These are phyloP conservation scores for Aulostomus chinensis DNA, from an alignment of 2,797 vertebrate genomes.

Conservation along the genomic window DNA sequence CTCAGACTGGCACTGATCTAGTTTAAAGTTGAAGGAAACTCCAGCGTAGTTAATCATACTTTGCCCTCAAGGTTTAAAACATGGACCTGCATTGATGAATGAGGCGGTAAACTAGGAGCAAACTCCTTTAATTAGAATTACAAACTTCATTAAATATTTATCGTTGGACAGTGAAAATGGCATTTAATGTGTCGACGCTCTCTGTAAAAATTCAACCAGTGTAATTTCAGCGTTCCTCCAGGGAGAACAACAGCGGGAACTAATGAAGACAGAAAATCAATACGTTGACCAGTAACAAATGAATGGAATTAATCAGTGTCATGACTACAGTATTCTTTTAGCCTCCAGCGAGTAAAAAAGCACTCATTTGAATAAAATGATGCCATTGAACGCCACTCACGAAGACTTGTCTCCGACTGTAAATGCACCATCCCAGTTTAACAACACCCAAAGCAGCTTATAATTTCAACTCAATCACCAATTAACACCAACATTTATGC, in stretches of 20 bases:
- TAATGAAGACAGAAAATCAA: slow-evolving; percentile 23
- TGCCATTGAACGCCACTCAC: not conserved
- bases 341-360: not conserved
- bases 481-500: no score
- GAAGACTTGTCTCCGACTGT: not conserved
- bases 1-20: no score
- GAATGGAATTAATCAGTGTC: slow-evolving; percentile 14
- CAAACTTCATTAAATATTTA: not conserved
- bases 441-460: no score
- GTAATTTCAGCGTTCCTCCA: not conserved
- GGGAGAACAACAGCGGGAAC: not conserved
- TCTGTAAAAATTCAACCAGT: not conserved
- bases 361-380: not conserved
- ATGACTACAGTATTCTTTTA: not conserved
- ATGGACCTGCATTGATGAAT: not conserved
- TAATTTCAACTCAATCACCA: no score
- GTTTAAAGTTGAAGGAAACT: no score
- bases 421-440: no score
- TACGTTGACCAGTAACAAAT: slow-evolving; percentile 1
- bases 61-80: not conserved
- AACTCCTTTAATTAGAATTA: not conserved
- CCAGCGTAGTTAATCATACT: not conserved
- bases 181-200: not conserved
- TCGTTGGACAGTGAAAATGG: not conserved
- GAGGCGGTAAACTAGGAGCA: not conserved